phyloP scores from a whole-genome alignment of 2,888 invertebrate genomes.

The Lithodes maja region DNA sequence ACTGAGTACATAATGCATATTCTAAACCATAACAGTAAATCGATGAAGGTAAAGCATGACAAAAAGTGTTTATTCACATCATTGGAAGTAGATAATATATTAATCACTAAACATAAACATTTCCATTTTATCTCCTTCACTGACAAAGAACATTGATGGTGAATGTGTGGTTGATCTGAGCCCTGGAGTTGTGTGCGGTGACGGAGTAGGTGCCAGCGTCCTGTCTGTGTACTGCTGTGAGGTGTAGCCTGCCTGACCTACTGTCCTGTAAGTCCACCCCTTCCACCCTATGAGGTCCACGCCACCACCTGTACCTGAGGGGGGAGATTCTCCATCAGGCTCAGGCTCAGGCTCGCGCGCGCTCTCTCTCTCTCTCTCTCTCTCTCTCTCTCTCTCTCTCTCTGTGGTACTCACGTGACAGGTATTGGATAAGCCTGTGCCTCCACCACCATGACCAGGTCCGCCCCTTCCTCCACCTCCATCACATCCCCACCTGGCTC shows the following conservation, averaged over 20 bases:
- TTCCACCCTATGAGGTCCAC: neutral
- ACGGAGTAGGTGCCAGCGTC: constrained; percentile 4
- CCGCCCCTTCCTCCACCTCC: constrained; percentile 10
- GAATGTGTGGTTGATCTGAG: neutral
- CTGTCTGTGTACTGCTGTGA: neutral
- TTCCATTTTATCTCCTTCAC: neutral
- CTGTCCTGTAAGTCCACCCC: neutral
- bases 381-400: too few species aligned
- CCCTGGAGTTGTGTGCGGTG: neutral
- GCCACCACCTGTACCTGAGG: constrained; percentile 10
- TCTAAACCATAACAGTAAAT: neutral
- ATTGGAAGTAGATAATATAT: too few species aligned
- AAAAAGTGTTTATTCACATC: too few species aligned
- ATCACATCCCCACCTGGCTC: neutral
- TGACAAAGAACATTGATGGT: neutral
- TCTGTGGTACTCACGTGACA: neutral
- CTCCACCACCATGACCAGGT: constrained; percentile 7
- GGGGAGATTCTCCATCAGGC: neutral
- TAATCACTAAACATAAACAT: too few species aligned
- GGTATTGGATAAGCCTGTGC: neutral
- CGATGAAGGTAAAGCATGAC: neutral
- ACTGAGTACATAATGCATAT: neutral
- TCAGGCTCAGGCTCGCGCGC: too few species aligned
- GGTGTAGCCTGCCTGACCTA: neutral
- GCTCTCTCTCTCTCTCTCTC: too few species aligned